phyloP scores from a whole-genome alignment of 2,113 vertebrate species.

The Petrocephalus zakoni region DNA sequence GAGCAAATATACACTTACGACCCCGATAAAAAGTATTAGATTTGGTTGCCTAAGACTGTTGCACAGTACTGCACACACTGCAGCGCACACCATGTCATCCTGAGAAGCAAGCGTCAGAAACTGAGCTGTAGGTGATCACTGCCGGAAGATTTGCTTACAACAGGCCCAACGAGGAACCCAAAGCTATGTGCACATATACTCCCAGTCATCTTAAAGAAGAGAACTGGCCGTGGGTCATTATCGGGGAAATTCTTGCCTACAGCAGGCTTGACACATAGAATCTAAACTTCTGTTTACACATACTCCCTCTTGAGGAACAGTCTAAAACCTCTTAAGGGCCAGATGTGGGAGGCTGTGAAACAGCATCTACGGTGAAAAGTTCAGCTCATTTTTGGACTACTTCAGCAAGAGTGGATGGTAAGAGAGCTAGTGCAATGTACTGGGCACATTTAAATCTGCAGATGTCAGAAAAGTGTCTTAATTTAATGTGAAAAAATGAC shows the following conservation, averaged over 20 bases:
- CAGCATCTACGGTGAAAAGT: background rate
- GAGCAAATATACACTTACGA: background rate
- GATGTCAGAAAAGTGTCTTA: background rate
- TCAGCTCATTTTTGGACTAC: background rate
- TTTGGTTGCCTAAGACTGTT: background rate
- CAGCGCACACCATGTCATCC: background rate
- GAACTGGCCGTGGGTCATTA: background rate
- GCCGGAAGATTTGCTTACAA: background rate
- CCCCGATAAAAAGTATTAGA: background rate
- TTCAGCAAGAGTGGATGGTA: background rate
- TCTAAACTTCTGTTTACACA: background rate
- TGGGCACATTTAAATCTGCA: constrained; percentile 6
- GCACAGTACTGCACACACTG: background rate
- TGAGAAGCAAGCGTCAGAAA: background rate
- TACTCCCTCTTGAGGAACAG: background rate
- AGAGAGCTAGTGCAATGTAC: background rate
- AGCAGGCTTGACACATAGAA: background rate
- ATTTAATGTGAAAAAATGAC: constrained; percentile 12
- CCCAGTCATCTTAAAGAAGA: background rate
- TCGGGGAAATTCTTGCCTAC: background rate
- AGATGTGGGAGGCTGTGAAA: background rate
- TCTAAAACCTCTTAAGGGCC: background rate
- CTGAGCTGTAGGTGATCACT: background rate
- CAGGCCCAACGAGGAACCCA: background rate
- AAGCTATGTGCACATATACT: background rate